phyloP scores from a whole-genome alignment of 2,888 invertebrate species.

The Torymus texanus region DNA sequence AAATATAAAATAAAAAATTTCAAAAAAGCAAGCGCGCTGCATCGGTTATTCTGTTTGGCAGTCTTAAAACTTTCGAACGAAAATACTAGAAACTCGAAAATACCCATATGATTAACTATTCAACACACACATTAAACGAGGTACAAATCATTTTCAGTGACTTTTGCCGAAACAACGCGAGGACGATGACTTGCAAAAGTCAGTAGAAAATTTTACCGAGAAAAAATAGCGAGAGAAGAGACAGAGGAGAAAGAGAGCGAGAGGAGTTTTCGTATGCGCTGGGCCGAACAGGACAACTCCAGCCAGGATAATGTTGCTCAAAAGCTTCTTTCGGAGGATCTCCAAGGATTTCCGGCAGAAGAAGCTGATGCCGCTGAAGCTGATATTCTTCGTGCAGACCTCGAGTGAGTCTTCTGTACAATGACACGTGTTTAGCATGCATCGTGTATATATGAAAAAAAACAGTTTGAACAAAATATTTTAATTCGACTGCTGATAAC shows the following conservation, averaged over 20 bases:
- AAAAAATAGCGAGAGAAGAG: neutral
- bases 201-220: neutral
- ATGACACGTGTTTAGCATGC: too few relatives aligned
- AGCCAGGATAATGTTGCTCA: constrained; percentile 77
- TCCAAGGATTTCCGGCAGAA: constrained; percentile 83
- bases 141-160: too few relatives aligned
- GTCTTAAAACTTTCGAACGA: too few relatives aligned
- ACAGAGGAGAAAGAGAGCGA: neutral
- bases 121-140: too few relatives aligned
- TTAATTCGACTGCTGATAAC: too few relatives aligned
- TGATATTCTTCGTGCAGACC: constrained; percentile 82
- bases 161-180: neutral
- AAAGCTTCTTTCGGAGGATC: constrained; percentile 81
- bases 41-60: too few relatives aligned
- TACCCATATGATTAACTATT: too few relatives aligned
- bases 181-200: constrained; percentile 14
- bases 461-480: too few relatives aligned
- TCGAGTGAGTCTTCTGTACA: constrained; percentile 39
- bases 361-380: constrained; percentile 84
- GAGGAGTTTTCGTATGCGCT: constrained; percentile 25
- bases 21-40: too few relatives aligned
- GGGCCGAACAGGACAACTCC: neutral
- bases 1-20: too few relatives aligned
- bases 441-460: too few relatives aligned
- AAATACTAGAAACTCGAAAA: too few relatives aligned